These are phyloP conservation scores for Labroides dimidiatus DNA, from an alignment of 2,797 vertebrate genomes.

Conservation along the genomic window DNA sequence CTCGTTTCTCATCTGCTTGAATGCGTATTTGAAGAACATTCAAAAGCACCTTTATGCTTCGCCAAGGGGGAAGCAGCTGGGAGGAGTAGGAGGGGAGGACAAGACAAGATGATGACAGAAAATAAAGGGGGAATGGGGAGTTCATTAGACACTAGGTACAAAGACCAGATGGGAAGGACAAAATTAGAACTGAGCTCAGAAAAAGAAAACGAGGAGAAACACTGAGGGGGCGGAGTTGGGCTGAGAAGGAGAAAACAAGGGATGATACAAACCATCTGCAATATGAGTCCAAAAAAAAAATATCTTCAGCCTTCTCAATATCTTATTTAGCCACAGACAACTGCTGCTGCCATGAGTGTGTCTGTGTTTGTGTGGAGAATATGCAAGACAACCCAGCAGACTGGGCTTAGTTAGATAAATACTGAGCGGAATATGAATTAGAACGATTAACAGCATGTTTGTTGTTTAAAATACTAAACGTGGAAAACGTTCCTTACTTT, in stretches of 20 bases:
- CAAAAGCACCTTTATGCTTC: constrained; percentile 25
- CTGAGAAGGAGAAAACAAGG: constrained; percentile 30
- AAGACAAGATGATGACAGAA: constrained; percentile 44
- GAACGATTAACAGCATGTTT: constrained; percentile 21
- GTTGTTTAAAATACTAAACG: constrained; percentile 39
- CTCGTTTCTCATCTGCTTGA: constrained; percentile 9
- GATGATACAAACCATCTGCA: constrained; percentile 67
- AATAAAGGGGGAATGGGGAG: constrained; percentile 19
- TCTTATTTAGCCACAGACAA: constrained; percentile 53
- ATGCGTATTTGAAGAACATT: constrained; percentile 25
- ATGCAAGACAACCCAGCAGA: constrained; percentile 20
- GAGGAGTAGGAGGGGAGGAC: constrained; percentile 29
- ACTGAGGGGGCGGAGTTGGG: constrained; percentile 26
- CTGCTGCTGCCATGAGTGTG: constrained; percentile 39
- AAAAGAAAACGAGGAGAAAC: constrained; percentile 7
- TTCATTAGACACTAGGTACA: constrained; percentile 20
- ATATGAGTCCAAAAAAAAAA: constrained; percentile 38
- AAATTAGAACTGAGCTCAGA: neutral
- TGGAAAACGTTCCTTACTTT: neutral
- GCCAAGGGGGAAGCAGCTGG: neutral
- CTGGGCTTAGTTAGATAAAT: constrained; percentile 29
- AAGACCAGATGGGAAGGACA: constrained; percentile 4
- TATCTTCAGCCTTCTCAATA: constrained; percentile 43
- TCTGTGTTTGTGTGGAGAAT: constrained; percentile 3
- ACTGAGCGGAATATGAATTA: constrained; percentile 29